A percentile compares a stretch with the other conserved stretches of the same genome.
Conservation (phyloP, 2,797 vertebrate genomes). For the Pseudochromis fuscus region DNA sequence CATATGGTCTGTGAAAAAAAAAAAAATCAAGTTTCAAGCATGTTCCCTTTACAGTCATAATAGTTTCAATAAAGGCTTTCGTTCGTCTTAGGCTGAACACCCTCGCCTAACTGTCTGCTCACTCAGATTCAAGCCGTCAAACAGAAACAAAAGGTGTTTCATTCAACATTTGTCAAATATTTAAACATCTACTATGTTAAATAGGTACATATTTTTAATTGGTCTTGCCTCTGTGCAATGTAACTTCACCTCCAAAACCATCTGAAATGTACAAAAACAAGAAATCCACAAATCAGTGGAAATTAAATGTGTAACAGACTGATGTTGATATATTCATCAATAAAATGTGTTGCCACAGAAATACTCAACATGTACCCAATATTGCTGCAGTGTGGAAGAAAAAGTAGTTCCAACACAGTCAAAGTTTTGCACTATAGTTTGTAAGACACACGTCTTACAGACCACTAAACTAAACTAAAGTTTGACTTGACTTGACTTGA, state of each 20-base stretch:
- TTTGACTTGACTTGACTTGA: too few species aligned
- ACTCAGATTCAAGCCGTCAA: constrained; percentile 5
- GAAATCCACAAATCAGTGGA: neutral
- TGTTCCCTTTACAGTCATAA: constrained; percentile 25
- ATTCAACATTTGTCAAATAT: neutral
- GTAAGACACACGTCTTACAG: neutral
- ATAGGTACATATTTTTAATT: too few species aligned
- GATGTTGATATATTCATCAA: too few species aligned
- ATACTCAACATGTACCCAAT: constrained; percentile 1
- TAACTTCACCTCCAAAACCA: too few species aligned
- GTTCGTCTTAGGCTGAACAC: constrained; percentile 22
- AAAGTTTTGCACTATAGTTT: neutral
- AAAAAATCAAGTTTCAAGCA: constrained; percentile 30
- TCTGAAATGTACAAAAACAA: too few species aligned
- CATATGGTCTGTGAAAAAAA: constrained; percentile 1
- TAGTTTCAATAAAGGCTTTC: constrained; percentile 11
- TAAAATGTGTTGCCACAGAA: neutral
- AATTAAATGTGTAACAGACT: neutral
- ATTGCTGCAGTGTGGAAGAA: constrained; percentile 62
- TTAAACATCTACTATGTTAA: neutral
- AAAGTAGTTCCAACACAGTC: constrained; percentile 73
- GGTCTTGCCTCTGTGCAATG: too few species aligned
- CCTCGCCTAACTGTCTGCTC: constrained; percentile 13
- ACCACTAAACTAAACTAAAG: too few species aligned
- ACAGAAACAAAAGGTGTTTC: neutral